Evolutionary conservation across 2,888 invertebrate species (phyloP).

Genomic region (Leptinotarsa tumamoca): DNA sequence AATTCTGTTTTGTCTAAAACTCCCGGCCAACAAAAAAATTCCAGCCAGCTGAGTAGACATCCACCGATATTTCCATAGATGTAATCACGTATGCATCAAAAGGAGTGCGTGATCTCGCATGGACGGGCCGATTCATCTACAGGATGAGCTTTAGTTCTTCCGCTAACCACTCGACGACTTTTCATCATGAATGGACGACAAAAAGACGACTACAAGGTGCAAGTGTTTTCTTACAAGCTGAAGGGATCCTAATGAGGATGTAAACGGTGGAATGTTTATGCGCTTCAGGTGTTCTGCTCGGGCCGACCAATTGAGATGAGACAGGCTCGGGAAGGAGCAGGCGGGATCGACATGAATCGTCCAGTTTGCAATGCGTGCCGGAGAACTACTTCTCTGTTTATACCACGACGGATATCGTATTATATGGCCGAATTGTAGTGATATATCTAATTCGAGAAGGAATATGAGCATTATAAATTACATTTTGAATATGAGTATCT

Average conservation of each 20-base stretch:
- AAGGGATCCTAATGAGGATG: conserved; percentile 19
- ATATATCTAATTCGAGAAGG: no score
- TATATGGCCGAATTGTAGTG: no score
- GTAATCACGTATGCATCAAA: conserved; percentile 57
- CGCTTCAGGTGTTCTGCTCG: background rate
- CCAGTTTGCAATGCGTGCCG: no score
- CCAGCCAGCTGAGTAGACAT: conserved; percentile 39
- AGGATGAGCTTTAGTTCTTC: conserved; percentile 57
- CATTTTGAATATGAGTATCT: no score
- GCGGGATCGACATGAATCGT: no score
- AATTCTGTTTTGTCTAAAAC: conserved; percentile 36
- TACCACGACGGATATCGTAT: no score
- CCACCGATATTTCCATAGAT: conserved; percentile 50
- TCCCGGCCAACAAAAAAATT: conserved; percentile 39
- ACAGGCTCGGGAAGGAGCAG: no score
- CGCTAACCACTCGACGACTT: conserved; percentile 33
- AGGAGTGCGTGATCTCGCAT: conserved; percentile 61
- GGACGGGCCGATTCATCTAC: conserved; percentile 58
- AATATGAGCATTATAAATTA: no score
- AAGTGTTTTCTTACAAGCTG: conserved; percentile 33
- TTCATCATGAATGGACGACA: conserved; percentile 30
- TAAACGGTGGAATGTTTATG: conserved; percentile 17
- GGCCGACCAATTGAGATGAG: conserved; percentile 1
- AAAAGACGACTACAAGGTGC: conserved; percentile 27
- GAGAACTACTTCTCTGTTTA: no score